Percentiles rank a stretch among this genome's conserved stretches.
These are phyloP conservation scores for Geotrupes spiniger DNA, from an alignment of 2,888 invertebrate species.

Conservation along the genomic window DNA sequence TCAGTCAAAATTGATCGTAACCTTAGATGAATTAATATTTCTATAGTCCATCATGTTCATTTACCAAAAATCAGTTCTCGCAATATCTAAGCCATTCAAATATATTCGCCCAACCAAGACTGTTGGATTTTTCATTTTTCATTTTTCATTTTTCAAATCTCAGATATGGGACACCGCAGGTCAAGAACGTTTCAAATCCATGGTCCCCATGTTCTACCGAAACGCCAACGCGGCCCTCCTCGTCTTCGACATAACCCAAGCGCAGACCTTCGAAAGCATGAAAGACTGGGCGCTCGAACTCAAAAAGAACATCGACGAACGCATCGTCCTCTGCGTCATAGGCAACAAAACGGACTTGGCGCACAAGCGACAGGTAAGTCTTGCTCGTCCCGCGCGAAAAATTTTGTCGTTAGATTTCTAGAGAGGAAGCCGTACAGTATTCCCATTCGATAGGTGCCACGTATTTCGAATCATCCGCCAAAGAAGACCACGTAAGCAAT, in stretches of 20 bases:
- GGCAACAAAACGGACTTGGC: constrained; percentile 83
- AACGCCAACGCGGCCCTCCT: constrained; percentile 87
- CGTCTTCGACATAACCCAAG: constrained; percentile 81
- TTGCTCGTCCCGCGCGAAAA: not conserved
- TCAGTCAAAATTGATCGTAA: no score
- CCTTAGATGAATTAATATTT: no score
- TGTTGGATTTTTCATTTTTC: not conserved
- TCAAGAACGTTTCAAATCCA: constrained; percentile 82
- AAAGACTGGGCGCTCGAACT: constrained; percentile 84
- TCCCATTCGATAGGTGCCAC: constrained; percentile 77
- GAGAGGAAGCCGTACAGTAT: constrained; percentile 71
- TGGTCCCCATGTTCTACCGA: constrained; percentile 94
- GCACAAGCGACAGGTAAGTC: constrained; percentile 57
- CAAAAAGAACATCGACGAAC: constrained; percentile 73
- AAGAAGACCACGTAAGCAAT: constrained; percentile 62
- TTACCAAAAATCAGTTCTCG: no score
- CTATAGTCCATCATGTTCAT: no score
- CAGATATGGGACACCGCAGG: constrained; percentile 90
- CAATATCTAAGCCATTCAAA: no score
- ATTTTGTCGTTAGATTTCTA: constrained; percentile 45
- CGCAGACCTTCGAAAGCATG: constrained; percentile 71
- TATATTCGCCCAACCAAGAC: no score
- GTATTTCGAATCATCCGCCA: constrained; percentile 83
- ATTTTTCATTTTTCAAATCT: not conserved
- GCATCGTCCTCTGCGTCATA: constrained; percentile 75